Percentiles rank a stretch among this genome's conserved stretches.
Evolutionary conservation across 2,888 invertebrate species (phyloP).

Genomic region (Blera fallax): DNA sequence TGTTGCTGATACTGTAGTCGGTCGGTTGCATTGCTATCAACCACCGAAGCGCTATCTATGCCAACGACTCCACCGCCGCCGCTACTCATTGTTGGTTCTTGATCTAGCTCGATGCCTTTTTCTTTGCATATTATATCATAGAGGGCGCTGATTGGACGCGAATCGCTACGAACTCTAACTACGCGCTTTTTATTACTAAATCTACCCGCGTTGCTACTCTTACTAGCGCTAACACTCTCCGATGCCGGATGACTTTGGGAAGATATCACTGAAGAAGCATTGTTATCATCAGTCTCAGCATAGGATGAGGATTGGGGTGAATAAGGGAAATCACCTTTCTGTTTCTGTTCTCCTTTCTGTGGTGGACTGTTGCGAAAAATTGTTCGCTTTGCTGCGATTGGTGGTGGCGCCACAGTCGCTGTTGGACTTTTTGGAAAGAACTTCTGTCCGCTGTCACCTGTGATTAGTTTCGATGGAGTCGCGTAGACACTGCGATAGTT

Average conservation of each 20-base stretch:
- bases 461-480: constrained; percentile 79
- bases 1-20: constrained; percentile 57
- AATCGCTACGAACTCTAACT: constrained; percentile 81
- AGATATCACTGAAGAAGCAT: constrained; percentile 61
- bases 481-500: constrained; percentile 80
- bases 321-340: constrained; percentile 40
- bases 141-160: constrained; percentile 81
- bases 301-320: constrained; percentile 32
- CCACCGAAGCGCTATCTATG: constrained; percentile 52
- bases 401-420: constrained; percentile 76
- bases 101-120: constrained; percentile 78
- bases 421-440: constrained; percentile 78
- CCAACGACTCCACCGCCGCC: constrained; percentile 45
- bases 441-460: constrained; percentile 75
- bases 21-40: constrained; percentile 64
- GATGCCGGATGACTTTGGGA: constrained; percentile 13
- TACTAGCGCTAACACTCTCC: constrained; percentile 66
- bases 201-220: constrained; percentile 78
- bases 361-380: constrained; percentile 73
- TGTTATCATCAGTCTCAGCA: constrained; percentile 32
- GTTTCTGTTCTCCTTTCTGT: constrained; percentile 46
- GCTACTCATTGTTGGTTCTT: constrained; percentile 68
- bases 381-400: constrained; percentile 72
- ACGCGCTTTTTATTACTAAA: constrained; percentile 79
- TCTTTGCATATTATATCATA: constrained; percentile 82